These are phyloP conservation scores for Penaeus monodon DNA, from an alignment of 2,888 invertebrate species.

Conservation along the genomic window DNA sequence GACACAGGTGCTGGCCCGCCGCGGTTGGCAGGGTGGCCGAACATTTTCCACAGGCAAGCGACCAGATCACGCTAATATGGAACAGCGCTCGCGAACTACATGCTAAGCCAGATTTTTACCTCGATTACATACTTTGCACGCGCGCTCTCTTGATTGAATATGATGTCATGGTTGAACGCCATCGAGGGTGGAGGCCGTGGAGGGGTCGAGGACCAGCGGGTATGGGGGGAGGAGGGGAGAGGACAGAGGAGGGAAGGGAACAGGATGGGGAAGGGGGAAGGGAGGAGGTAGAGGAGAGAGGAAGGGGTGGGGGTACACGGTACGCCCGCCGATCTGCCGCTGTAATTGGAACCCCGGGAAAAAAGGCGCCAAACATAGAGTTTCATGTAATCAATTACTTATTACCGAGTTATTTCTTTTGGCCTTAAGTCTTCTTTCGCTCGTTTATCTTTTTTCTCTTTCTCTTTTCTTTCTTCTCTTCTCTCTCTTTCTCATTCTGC, in stretches of 20 bases:
- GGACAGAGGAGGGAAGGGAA: background rate
- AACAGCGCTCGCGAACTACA: conserved; percentile 48
- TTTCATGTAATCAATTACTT: conserved; percentile 55
- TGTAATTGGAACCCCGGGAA: conserved; percentile 25
- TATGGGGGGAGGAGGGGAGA: background rate
- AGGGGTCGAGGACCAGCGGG: background rate
- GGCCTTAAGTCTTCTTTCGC: background rate
- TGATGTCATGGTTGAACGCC: conserved; percentile 3
- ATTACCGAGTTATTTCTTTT: conserved; percentile 42
- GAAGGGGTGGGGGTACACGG: background rate
- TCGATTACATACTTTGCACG: conserved; percentile 46
- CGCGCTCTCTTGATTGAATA: background rate
- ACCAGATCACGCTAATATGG: conserved; percentile 47
- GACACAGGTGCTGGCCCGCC: conserved; percentile 59
- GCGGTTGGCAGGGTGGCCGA: conserved; percentile 58
- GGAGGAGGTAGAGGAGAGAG: background rate
- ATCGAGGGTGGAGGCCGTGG: background rate
- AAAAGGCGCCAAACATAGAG: conserved; percentile 35
- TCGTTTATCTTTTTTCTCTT: background rate
- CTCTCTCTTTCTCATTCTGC: background rate
- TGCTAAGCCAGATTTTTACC: conserved; percentile 51
- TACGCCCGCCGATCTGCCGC: conserved; percentile 12
- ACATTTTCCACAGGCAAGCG: conserved; percentile 61
- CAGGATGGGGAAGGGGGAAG: background rate
- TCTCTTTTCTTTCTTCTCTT: background rate